A percentile compares a stretch with the other conserved stretches of the same genome.
These are phyloP conservation scores for Tinea pellionella DNA, from an alignment of 2,888 invertebrate species.

Conservation along the genomic window DNA sequence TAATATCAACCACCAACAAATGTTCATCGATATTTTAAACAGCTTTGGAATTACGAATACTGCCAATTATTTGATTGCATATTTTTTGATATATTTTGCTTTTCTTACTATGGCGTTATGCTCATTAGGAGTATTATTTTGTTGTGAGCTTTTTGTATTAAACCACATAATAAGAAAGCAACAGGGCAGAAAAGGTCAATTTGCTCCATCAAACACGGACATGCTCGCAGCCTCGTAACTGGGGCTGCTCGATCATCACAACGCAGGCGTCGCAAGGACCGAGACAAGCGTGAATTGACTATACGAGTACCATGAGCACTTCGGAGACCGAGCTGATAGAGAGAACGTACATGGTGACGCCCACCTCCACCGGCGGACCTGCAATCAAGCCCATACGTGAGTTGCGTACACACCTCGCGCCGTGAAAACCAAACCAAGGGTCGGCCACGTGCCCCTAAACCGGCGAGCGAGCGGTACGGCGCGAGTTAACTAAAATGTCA, in stretches of 20 bases:
- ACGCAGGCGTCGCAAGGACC: conserved; percentile 44
- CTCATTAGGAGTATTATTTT: conserved; percentile 18
- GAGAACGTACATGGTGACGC: conserved; percentile 98
- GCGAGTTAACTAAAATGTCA: conserved; percentile 12
- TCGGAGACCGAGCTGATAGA: conserved; percentile 98
- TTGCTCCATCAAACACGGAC: conserved; percentile 24
- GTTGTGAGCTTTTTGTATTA: conserved; percentile 15
- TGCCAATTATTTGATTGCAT: conserved; percentile 39
- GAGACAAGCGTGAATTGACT: conserved; percentile 63
- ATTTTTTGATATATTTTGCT: conserved; percentile 38
- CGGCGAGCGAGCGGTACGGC: conserved; percentile 22
- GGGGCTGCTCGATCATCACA: conserved; percentile 65
- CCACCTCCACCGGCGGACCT: conserved; percentile 97
- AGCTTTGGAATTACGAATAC: conserved; percentile 65
- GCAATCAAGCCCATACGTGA: conserved; percentile 73
- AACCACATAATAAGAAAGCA: conserved; percentile 62
- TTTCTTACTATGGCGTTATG: conserved; percentile 55
- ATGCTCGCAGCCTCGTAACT: conserved; percentile 55
- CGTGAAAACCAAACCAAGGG: conserved; percentile 58
- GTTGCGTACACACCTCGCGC: conserved; percentile 45
- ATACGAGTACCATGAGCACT: conserved; percentile 92
- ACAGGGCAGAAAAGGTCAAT: conserved; percentile 55
- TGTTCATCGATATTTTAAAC: conserved; percentile 29
- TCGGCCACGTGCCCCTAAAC: conserved; percentile 44
- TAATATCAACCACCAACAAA: conserved; percentile 22